These are phyloP conservation scores for Tillus elongatus DNA, from an alignment of 2,888 invertebrate genomes.

Conservation along the genomic window DNA sequence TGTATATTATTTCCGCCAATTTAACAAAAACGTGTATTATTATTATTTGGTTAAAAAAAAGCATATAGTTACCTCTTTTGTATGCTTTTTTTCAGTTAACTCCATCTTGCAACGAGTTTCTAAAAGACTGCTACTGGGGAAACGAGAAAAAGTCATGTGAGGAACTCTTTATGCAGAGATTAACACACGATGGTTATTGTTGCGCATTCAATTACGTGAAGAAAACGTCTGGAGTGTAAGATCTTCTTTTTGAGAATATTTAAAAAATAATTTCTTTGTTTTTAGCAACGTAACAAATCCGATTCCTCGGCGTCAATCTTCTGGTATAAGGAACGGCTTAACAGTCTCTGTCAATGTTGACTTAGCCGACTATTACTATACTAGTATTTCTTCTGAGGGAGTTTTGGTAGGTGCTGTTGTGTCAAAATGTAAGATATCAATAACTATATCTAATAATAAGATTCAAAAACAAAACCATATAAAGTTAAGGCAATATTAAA, in stretches of 20 bases:
- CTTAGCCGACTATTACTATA: background rate
- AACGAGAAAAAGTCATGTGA: slow-evolving; percentile 37
- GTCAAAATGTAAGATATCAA: no score
- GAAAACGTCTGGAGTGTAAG: slow-evolving; percentile 10
- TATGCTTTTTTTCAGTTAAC: slow-evolving; percentile 40
- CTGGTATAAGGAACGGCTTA: background rate
- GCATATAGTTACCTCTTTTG: background rate
- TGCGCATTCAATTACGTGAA: slow-evolving; percentile 37
- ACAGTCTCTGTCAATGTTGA: background rate
- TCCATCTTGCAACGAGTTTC: slow-evolving; percentile 46
- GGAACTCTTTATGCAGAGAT: slow-evolving; percentile 41
- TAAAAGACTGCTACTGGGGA: slow-evolving; percentile 45
- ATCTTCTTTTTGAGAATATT: no score
- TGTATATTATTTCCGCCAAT: no score
- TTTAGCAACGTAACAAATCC: background rate
- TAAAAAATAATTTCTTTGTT: no score
- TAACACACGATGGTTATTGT: slow-evolving; percentile 50
- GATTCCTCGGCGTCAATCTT: background rate
- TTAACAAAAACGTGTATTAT: no score
- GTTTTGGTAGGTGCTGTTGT: no score
- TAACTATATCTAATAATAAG: no score
- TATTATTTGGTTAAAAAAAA: no score
- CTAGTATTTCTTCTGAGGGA: background rate
- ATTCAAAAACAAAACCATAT: no score
- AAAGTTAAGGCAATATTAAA: no score